Conservation (phyloP, 2,888 invertebrate genomes). For the Onchidella celtica region DNA sequence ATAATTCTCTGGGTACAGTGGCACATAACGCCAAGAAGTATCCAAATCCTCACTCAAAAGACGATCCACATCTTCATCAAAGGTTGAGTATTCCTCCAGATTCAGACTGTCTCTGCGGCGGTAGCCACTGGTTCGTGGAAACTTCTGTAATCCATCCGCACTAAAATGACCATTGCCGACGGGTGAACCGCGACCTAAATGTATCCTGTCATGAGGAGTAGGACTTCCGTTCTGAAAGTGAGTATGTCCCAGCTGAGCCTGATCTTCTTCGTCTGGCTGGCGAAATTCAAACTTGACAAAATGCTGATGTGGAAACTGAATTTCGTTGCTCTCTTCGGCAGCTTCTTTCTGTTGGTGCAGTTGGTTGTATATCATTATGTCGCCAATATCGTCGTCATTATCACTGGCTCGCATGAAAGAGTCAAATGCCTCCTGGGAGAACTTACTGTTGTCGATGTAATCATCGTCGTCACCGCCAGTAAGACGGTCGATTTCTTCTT, state of each 20-base stretch:
- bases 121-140: not conserved
- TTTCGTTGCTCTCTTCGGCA: not conserved
- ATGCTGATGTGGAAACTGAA: not conserved
- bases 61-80: slow-evolving; percentile 26
- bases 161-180: not conserved
- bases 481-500: slow-evolving; percentile 41
- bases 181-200: not conserved
- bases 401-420: slow-evolving; percentile 40
- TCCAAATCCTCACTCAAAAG: slow-evolving; percentile 39
- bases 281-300: slow-evolving; percentile 13
- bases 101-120: slow-evolving; percentile 42
- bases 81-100: slow-evolving; percentile 24
- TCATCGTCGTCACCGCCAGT: slow-evolving; percentile 35
- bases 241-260: not conserved
- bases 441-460: slow-evolving; percentile 33
- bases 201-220: not conserved
- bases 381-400: slow-evolving; percentile 29
- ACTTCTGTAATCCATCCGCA: not conserved
- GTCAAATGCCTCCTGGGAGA: slow-evolving; percentile 45
- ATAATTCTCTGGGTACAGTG: slow-evolving; percentile 39
- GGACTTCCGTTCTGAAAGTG: not conserved
- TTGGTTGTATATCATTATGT: slow-evolving; percentile 33
- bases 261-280: not conserved
- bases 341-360: slow-evolving; percentile 13
- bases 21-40: slow-evolving; percentile 45